Evolutionary conservation across 1,140 invertebrate species (phyloP).

Genomic region (Lasioglossum baleicum): DNA sequence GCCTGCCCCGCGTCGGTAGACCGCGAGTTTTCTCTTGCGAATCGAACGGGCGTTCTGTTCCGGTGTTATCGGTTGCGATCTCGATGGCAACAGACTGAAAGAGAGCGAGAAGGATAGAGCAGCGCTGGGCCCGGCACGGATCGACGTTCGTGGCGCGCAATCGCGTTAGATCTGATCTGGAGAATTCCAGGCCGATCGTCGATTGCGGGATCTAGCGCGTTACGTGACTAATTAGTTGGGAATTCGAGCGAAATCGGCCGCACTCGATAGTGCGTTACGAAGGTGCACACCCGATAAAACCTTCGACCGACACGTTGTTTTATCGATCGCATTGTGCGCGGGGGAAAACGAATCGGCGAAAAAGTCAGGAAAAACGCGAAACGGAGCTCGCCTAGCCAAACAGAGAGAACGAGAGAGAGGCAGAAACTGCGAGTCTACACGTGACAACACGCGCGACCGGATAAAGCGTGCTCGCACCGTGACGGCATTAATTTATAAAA

Average conservation of each 20-base stretch:
- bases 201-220: conserved; percentile 53
- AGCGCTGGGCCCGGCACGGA: conserved; percentile 1
- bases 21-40: conserved; percentile 4
- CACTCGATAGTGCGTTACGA: conserved; percentile 36
- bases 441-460: background rate
- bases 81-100: background rate
- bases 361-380: conserved; percentile 2
- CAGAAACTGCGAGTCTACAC: background rate
- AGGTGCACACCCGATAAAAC: conserved; percentile 45
- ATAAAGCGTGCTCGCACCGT: conserved; percentile 15
- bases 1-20: background rate
- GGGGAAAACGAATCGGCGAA: background rate
- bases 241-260: conserved; percentile 59
- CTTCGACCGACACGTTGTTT: conserved; percentile 20
- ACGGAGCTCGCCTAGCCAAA: background rate
- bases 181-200: conserved; percentile 54
- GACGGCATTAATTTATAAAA: conserved; percentile 26
- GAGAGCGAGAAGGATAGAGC: background rate
- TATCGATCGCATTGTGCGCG: conserved; percentile 48
- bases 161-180: conserved; percentile 48
- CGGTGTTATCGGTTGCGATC: background rate
- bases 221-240: conserved; percentile 61
- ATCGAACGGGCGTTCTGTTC: conserved; percentile 3
- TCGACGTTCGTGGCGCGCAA: conserved; percentile 44
- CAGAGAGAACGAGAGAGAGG: background rate